Percentiles rank a stretch among this genome's conserved stretches.
Conservation (phyloP, 2,113 vertebrate genomes). For the Sminthopsis crassicaudata region DNA sequence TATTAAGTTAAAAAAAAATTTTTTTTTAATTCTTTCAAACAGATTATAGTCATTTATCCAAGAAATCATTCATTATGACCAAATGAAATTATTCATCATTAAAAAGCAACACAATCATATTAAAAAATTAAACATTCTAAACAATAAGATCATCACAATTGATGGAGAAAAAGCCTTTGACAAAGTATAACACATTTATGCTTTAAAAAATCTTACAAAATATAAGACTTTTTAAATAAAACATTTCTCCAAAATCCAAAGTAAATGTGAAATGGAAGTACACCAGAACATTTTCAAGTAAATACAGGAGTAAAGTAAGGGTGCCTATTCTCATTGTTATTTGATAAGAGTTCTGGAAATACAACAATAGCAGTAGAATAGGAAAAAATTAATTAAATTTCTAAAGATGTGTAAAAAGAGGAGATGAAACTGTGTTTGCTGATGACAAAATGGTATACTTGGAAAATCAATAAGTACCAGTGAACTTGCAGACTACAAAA, state of each 20-base stretch:
- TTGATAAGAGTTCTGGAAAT: background rate
- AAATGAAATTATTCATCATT: background rate
- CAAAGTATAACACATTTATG: too few species aligned
- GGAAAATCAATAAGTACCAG: background rate
- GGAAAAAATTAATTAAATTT: background rate
- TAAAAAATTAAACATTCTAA: background rate
- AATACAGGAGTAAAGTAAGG: too few species aligned
- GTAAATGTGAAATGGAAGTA: background rate
- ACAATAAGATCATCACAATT: background rate
- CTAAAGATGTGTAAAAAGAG: background rate
- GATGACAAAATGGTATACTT: background rate
- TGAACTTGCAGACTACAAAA: background rate
- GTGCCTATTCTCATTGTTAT: background rate
- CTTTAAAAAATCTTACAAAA: background rate
- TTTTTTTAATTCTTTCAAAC: too few species aligned
- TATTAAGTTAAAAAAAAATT: background rate
- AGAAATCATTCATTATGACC: background rate
- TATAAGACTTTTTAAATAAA: background rate
- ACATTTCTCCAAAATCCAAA: background rate
- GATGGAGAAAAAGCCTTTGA: background rate
- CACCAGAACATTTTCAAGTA: background rate
- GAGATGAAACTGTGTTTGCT: background rate
- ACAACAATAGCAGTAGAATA: background rate
- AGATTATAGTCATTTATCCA: too few species aligned
- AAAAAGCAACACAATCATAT: too few species aligned